Base-by-base conservation (phyloP, 2,113 vertebrate species). In the Glaucomys volans region DNA sequence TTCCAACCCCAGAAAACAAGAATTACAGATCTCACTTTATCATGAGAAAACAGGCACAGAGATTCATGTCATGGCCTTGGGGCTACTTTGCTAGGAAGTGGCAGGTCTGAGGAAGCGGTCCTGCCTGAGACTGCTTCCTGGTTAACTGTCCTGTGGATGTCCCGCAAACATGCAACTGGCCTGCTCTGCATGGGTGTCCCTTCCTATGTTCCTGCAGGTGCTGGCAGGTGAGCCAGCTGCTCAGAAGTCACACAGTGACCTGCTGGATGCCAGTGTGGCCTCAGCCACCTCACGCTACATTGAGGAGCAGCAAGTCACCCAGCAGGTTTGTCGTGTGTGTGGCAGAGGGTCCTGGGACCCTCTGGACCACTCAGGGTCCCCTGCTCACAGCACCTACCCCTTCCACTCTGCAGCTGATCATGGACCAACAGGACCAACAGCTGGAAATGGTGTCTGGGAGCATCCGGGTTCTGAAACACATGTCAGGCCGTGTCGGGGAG, bases 391-490 rank as follows among this genome's bases (percentile, higher is more conserved):
- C 40, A 35, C 4, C 83, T 52, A 8, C 62, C 69, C 69, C 26
- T 20, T 52, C 67, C 10, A 1, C 47, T n/a, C 35, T 67, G 40
- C 87, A 99, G 99, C 95, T 99, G 92, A 99, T 99, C 85, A 77
- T 99, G 86, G 98, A 99, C 94, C 98, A 99, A 26, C 99, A 99
- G 98, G 98, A 99, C 14, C 98, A 99, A 67, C 99, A 99, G 95
- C 97, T 99, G 96, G 99, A 99, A 95, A 85, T 99, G 98, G 99
- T 99, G 96, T 98, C 99, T 0, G 99, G 99, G 50, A 99, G 99
- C 95, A 99, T 99, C 94, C 96, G 97, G 86, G 98, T 99, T 88
- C 98, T 99, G 57, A 99, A 99, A 95, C 98, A 99, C 98, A 99
- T 99, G 99, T 99, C 98, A 0, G 97, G 97, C 57, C 98, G 97